phyloP scores from a whole-genome alignment of 2,888 invertebrate genomes.

The Xestia ashworthii region DNA sequence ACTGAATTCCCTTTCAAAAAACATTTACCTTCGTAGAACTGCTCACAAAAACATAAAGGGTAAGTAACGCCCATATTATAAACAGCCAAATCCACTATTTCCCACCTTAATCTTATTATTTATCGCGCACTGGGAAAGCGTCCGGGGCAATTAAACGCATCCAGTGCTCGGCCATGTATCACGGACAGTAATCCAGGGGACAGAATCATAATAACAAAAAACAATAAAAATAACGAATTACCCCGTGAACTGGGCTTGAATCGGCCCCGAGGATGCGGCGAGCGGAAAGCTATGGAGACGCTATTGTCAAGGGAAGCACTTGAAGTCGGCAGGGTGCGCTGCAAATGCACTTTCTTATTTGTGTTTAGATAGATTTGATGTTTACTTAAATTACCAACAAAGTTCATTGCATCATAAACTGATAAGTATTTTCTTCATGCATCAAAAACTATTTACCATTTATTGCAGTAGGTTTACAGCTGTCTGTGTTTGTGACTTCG shows the following conservation, averaged over 20 bases:
- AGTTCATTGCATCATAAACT: background rate
- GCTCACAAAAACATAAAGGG: conserved; percentile 59
- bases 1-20: conserved; percentile 25
- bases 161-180: conserved; percentile 87
- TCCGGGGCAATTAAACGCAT: conserved; percentile 89
- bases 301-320: conserved; percentile 10
- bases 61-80: conserved; percentile 68
- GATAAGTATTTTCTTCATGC: background rate
- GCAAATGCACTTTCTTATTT: background rate
- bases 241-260: conserved; percentile 86
- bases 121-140: conserved; percentile 84
- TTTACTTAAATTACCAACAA: too few relatives aligned
- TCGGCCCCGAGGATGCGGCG: conserved; percentile 78
- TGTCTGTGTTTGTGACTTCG: background rate
- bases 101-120: conserved; percentile 89
- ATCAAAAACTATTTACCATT: background rate
- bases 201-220: conserved; percentile 91
- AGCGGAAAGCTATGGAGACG: conserved; percentile 70
- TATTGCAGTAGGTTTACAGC: background rate
- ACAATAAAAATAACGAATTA: conserved; percentile 91
- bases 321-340: background rate
- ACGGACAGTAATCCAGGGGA: conserved; percentile 87
- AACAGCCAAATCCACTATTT: conserved; percentile 79
- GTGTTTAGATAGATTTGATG: background rate
- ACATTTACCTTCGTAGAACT: conserved; percentile 33